A percentile compares a stretch with the other conserved stretches of the same genome.
Evolutionary conservation across 1,140 invertebrate species (phyloP).

Genomic region (Drosophila setifemur): DNA sequence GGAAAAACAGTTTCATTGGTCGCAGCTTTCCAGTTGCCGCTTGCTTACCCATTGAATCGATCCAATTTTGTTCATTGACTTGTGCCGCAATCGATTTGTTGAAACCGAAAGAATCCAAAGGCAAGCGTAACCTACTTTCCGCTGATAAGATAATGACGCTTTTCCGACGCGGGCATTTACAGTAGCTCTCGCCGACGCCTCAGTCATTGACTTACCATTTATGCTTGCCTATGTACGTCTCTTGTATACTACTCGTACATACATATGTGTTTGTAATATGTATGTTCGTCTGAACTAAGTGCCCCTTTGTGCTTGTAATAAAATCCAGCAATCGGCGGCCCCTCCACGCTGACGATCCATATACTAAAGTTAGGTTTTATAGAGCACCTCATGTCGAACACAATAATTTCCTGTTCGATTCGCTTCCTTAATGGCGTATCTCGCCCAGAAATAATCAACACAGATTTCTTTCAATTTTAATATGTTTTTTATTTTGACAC

Average conservation of each 20-base stretch:
- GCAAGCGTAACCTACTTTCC: slow-evolving; percentile 59
- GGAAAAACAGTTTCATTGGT: slow-evolving; percentile 8
- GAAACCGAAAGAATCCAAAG: slow-evolving; percentile 28
- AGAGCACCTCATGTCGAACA: slow-evolving; percentile 1
- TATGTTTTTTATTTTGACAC: slow-evolving; percentile 57
- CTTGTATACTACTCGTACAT: neutral
- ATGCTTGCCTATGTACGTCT: slow-evolving; percentile 4
- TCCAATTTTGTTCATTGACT: slow-evolving; percentile 50
- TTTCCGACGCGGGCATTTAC: slow-evolving; percentile 52
- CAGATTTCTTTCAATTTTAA: slow-evolving; percentile 44
- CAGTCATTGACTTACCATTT: slow-evolving; percentile 38
- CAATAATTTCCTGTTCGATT: neutral
- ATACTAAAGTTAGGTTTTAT: no score
- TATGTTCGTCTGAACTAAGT: no score
- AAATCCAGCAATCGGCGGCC: neutral
- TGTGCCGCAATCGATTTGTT: slow-evolving; percentile 66
- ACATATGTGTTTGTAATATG: no score
- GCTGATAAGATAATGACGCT: slow-evolving; percentile 76
- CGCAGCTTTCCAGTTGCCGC: neutral
- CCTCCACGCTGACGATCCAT: no score
- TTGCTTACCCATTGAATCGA: slow-evolving; percentile 28
- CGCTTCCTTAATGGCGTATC: slow-evolving; percentile 2
- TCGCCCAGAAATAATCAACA: slow-evolving; percentile 15
- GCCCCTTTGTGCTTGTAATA: slow-evolving; percentile 8
- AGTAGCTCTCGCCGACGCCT: slow-evolving; percentile 36